Conservation (phyloP, 2,888 invertebrate species). For the Meteorus cinctellus region DNA sequence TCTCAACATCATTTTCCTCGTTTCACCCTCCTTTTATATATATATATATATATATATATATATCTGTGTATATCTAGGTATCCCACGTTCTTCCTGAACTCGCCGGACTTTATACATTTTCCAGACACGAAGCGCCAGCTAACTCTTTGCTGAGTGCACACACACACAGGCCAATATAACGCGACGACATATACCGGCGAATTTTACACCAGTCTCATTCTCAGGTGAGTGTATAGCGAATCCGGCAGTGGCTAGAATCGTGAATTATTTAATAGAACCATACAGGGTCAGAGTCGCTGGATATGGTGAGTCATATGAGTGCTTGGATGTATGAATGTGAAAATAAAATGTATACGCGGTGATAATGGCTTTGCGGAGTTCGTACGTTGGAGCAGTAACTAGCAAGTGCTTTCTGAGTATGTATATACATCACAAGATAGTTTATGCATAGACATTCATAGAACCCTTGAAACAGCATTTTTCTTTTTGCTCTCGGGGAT, state of each 20-base stretch:
- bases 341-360: conserved; percentile 53
- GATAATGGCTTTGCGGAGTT: conserved; percentile 57
- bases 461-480: neutral
- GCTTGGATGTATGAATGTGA: conserved; percentile 32
- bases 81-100: conserved; percentile 13
- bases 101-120: conserved; percentile 34
- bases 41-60: neutral
- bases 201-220: conserved; percentile 39
- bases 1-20: conserved; percentile 28
- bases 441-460: too few relatives aligned
- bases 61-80: neutral
- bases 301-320: conserved; percentile 43
- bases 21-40: conserved; percentile 13
- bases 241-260: conserved; percentile 50
- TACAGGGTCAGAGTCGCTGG: conserved; percentile 47
- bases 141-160: conserved; percentile 31
- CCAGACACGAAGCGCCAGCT: conserved; percentile 30
- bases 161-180: conserved; percentile 25
- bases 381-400: conserved; percentile 36
- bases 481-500: neutral
- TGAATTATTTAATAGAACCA: conserved; percentile 57
- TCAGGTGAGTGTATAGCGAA: conserved; percentile 29
- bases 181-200: conserved; percentile 4
- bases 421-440: conserved; percentile 15
- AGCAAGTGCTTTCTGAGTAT: conserved; percentile 17